Evolutionary conservation across 1,140 invertebrate genomes (phyloP).

Genomic region (Drosophila sp.): DNA sequence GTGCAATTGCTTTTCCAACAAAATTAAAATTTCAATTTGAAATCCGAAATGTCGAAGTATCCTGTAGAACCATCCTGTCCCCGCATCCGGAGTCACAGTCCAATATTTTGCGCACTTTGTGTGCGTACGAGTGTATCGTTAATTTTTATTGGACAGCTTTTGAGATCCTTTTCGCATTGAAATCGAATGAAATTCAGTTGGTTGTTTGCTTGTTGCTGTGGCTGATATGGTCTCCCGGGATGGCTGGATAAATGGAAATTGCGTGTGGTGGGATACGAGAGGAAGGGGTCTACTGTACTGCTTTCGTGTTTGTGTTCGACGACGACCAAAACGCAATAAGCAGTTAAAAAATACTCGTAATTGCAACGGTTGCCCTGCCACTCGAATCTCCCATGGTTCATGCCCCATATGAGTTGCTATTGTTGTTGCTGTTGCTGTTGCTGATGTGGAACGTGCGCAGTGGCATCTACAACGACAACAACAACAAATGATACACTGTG

Average conservation of each 20-base stretch:
- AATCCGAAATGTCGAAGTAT: conserved; percentile 31
- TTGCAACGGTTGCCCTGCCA: conserved; percentile 70
- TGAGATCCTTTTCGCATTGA: conserved; percentile 77
- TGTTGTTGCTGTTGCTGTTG: conserved; percentile 36
- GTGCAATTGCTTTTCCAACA: conserved; percentile 52
- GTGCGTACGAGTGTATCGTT: conserved; percentile 67
- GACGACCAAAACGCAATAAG: conserved; percentile 78
- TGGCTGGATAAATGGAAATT: conserved; percentile 16
- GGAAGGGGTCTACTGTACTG: neutral
- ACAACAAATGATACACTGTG: conserved; percentile 62
- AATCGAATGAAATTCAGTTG: conserved; percentile 82
- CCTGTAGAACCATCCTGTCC: conserved; percentile 31
- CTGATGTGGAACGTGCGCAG: conserved; percentile 66
- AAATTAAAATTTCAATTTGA: conserved; percentile 72
- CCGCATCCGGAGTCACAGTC: neutral
- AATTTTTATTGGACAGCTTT: conserved; percentile 78
- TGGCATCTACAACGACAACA: conserved; percentile 65
- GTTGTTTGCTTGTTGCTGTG: conserved; percentile 74
- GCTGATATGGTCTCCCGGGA: conserved; percentile 44
- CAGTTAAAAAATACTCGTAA: conserved; percentile 83
- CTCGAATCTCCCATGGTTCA: conserved; percentile 62
- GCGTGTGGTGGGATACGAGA: conserved; percentile 1
- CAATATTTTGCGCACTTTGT: conserved; percentile 70
- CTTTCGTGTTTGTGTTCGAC: conserved; percentile 27
- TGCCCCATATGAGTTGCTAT: conserved; percentile 73